Evolutionary conservation across 2,797 vertebrate species (phyloP).

Genomic region (Limnodromus scolopaceus): DNA sequence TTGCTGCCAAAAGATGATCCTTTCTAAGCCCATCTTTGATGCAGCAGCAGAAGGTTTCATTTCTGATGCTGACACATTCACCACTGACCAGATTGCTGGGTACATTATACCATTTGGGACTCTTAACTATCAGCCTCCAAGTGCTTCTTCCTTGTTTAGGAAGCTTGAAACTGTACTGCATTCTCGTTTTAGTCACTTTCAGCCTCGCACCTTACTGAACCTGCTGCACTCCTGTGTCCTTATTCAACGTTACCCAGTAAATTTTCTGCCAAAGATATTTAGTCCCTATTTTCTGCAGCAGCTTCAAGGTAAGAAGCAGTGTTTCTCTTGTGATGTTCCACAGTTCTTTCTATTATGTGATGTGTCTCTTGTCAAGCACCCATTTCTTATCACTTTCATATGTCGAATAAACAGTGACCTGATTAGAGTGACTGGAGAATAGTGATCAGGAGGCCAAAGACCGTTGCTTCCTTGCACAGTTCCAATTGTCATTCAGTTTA

Average conservation of each 20-base stretch:
- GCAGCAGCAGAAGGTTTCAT: constrained; percentile 87
- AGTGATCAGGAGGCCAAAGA: neutral
- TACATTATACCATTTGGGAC: constrained; percentile 87
- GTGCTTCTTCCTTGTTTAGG: constrained; percentile 82
- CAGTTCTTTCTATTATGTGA: accelerated
- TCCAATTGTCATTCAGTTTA: neutral
- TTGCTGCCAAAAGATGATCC: constrained; percentile 82
- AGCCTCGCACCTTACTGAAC: constrained; percentile 83
- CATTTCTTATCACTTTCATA: neutral
- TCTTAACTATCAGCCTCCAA: constrained; percentile 89
- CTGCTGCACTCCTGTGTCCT: constrained; percentile 90
- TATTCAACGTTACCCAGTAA: constrained; percentile 88
- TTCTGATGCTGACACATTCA: constrained; percentile 84
- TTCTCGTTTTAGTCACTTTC: constrained; percentile 80
- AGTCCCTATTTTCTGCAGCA: constrained; percentile 88
- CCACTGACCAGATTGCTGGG: constrained; percentile 81
- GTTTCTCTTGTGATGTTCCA: neutral
- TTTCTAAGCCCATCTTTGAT: constrained; percentile 85
- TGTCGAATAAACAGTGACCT: neutral
- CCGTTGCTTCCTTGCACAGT: neutral
- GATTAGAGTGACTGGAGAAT: neutral
- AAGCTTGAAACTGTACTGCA: constrained; percentile 86
- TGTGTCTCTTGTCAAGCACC: neutral
- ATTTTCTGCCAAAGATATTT: constrained; percentile 91
- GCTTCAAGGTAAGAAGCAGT: constrained; percentile 85